Percentiles rank a stretch among this genome's conserved stretches.
These are phyloP conservation scores for Cephalotes varians DNA, from an alignment of 2,888 invertebrate species.

Conservation along the genomic window DNA sequence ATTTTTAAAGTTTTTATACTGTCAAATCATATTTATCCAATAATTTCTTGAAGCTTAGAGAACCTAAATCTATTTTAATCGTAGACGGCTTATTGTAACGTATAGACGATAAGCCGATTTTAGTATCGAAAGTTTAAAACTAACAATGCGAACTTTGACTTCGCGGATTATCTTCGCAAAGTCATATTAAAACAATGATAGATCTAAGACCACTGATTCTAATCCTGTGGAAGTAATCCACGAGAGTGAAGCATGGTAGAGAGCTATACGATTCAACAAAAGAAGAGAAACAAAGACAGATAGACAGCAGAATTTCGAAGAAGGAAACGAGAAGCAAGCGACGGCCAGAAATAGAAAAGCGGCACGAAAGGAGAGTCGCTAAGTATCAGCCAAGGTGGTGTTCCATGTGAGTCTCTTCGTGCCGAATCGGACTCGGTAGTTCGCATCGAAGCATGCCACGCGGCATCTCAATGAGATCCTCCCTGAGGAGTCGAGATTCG, in stretches of 20 bases:
- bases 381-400: conserved; percentile 63
- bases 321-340: conserved; percentile 54
- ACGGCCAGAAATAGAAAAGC: conserved; percentile 75
- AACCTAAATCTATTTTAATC: not conserved
- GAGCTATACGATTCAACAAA: not conserved
- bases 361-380: conserved; percentile 62
- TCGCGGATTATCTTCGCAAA: not conserved
- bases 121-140: not conserved
- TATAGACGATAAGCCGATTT: not conserved
- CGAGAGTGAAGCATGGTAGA: not conserved
- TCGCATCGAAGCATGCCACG: conserved; percentile 75
- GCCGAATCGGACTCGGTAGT: conserved; percentile 13
- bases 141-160: not conserved
- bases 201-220: not conserved
- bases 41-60: not conserved
- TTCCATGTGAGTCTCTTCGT: conserved; percentile 61
- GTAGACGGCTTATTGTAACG: not conserved
- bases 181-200: not conserved
- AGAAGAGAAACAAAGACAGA: conserved; percentile 55
- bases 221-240: not conserved
- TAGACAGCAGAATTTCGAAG: conserved; percentile 28
- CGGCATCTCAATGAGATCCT: conserved; percentile 85
- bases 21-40: not conserved
- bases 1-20: not conserved
- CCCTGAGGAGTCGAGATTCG: conserved; percentile 88